Evolutionary conservation across 2,797 vertebrate genomes (phyloP).

Genomic region (Chaetophractus vellerosus): DNA sequence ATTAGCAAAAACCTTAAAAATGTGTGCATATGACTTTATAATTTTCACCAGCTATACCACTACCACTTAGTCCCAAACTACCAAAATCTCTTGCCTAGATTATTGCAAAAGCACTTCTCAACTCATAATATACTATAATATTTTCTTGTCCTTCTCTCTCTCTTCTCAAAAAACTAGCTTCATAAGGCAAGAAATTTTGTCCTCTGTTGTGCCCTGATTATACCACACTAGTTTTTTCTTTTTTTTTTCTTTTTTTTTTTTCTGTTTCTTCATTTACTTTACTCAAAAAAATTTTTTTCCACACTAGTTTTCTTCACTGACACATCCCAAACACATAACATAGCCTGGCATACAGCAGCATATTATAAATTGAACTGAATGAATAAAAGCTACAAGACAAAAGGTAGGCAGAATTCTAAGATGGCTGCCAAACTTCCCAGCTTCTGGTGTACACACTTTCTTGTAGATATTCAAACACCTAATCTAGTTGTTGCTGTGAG

Average conservation of each 20-base stretch:
- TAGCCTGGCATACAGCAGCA: not conserved
- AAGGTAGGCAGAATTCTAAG: not conserved
- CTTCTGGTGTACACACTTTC: no score
- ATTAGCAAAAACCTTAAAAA: not conserved
- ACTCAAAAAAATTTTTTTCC: no score
- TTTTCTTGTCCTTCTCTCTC: not conserved
- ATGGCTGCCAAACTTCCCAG: no score
- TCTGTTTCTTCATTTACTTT: no score
- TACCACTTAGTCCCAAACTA: not conserved
- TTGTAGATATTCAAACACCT: not conserved
- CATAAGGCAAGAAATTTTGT: not conserved
- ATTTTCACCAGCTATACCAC: not conserved
- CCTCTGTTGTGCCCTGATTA: not conserved
- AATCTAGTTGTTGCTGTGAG: not conserved
- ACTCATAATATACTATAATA: no score
- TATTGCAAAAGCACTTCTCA: not conserved
- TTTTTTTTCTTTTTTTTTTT: no score
- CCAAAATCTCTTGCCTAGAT: not conserved
- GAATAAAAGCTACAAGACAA: not conserved
- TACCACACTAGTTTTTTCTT: not conserved
- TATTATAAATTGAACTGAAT: not conserved
- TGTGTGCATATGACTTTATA: not conserved
- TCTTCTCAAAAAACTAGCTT: not conserved
- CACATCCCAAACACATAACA: not conserved
- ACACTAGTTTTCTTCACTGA: not conserved